These are phyloP conservation scores for Protonibea diacanthus DNA, from an alignment of 2,797 vertebrate genomes.

Conservation along the genomic window DNA sequence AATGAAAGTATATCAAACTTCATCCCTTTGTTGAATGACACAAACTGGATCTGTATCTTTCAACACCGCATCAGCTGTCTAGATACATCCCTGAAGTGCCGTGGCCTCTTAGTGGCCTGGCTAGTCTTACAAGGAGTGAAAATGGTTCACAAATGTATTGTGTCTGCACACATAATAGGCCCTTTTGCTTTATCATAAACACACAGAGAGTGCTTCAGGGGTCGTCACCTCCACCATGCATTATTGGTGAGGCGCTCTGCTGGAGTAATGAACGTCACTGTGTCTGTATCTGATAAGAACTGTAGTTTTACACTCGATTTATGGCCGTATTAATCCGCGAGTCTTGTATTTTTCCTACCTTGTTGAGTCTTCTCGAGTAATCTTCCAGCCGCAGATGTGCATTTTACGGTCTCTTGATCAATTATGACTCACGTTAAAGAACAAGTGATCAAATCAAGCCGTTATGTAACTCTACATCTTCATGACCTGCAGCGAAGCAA, in stretches of 20 bases:
- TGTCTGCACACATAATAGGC: constrained; percentile 21
- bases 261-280: constrained; percentile 50
- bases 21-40: constrained; percentile 53
- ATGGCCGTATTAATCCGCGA: constrained; percentile 56
- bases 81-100: constrained; percentile 38
- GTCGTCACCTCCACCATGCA: constrained; percentile 37
- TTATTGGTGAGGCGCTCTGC: constrained; percentile 43
- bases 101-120: constrained; percentile 24
- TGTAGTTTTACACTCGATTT: constrained; percentile 53
- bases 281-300: constrained; percentile 67
- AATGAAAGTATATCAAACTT: constrained; percentile 68
- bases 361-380: constrained; percentile 43
- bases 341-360: constrained; percentile 45
- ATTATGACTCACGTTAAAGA: constrained; percentile 35
- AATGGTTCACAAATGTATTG: constrained; percentile 34
- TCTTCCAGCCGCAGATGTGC: constrained; percentile 45
- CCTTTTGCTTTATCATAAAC: constrained; percentile 51
- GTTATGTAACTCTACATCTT: constrained; percentile 10
- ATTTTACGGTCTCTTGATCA: constrained; percentile 50
- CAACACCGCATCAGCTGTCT: constrained; percentile 36
- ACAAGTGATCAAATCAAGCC: constrained; percentile 34
- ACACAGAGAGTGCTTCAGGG: constrained; percentile 51
- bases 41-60: constrained; percentile 62
- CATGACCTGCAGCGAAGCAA: constrained; percentile 12
- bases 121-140: constrained; percentile 15